Conservation (phyloP, 2,113 vertebrate genomes). For the Cyprinodon tularosa region DNA sequence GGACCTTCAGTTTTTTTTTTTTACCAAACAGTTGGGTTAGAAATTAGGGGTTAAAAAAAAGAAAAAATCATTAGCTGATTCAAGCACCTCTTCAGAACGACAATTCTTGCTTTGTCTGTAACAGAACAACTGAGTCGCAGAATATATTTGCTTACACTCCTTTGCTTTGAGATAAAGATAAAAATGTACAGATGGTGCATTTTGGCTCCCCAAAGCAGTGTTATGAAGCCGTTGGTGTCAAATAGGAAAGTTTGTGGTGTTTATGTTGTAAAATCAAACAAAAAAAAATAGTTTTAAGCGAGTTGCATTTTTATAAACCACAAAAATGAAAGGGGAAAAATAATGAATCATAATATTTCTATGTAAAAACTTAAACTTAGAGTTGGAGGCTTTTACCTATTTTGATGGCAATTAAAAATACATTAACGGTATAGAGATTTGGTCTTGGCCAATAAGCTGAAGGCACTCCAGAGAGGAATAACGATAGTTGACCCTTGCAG, state of each 20-base stretch:
- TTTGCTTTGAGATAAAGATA: background rate
- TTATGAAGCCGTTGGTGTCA: background rate
- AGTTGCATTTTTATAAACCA: background rate
- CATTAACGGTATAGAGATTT: too few species aligned
- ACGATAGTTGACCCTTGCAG: too few species aligned
- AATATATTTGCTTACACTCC: background rate
- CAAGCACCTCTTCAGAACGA: background rate
- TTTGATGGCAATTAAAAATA: too few species aligned
- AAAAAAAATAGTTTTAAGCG: background rate
- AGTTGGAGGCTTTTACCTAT: too few species aligned
- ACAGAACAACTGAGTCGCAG: background rate
- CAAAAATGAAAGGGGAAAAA: background rate
- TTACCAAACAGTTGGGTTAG: background rate
- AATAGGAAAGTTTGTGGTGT: background rate
- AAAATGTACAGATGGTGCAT: conserved; percentile 4
- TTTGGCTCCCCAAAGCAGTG: background rate
- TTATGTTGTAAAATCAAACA: background rate
- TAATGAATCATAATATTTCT: background rate
- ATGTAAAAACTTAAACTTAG: too few species aligned
- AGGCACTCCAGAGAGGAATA: too few species aligned
- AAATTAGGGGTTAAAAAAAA: background rate
- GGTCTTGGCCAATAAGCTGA: too few species aligned
- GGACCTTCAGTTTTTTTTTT: background rate
- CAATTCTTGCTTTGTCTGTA: background rate
- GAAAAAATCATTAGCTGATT: background rate